These are phyloP conservation scores for Centropristis striata DNA, from an alignment of 2,113 vertebrate species.

Conservation along the genomic window DNA sequence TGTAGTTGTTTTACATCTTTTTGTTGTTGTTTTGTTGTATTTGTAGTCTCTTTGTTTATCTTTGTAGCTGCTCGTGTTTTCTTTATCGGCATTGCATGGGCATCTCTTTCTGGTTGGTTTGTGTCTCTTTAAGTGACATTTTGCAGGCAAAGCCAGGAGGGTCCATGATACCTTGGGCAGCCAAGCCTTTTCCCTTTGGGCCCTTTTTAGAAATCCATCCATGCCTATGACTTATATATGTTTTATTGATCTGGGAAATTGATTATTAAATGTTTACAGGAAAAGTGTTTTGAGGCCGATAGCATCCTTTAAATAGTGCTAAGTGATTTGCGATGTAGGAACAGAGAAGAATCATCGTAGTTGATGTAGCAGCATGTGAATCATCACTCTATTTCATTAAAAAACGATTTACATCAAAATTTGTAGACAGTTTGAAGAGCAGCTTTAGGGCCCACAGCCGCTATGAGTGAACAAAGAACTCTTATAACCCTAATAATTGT, in stretches of 20 bases:
- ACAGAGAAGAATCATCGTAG: not conserved
- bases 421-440: constrained; percentile 29
- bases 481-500: constrained; percentile 22
- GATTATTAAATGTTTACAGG: not conserved
- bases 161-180: too few species aligned
- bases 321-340: constrained; percentile 2
- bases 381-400: constrained; percentile 18
- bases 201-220: too few species aligned
- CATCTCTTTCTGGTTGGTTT: too few species aligned
- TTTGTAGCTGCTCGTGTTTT: too few species aligned
- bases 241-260: not conserved
- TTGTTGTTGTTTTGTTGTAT: too few species aligned
- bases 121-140: too few species aligned
- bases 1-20: too few species aligned
- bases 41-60: too few species aligned
- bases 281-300: not conserved
- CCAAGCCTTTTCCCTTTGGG: too few species aligned
- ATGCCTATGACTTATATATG: too few species aligned
- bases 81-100: too few species aligned
- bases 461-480: constrained; percentile 33
- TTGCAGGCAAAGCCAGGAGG: too few species aligned
- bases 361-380: constrained; percentile 22
- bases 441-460: not conserved
- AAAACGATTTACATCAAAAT: constrained; percentile 34
- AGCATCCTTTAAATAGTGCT: not conserved